Evolutionary conservation across 2,113 vertebrate genomes (phyloP).

Genomic region (Amphilophus citrinellus): DNA sequence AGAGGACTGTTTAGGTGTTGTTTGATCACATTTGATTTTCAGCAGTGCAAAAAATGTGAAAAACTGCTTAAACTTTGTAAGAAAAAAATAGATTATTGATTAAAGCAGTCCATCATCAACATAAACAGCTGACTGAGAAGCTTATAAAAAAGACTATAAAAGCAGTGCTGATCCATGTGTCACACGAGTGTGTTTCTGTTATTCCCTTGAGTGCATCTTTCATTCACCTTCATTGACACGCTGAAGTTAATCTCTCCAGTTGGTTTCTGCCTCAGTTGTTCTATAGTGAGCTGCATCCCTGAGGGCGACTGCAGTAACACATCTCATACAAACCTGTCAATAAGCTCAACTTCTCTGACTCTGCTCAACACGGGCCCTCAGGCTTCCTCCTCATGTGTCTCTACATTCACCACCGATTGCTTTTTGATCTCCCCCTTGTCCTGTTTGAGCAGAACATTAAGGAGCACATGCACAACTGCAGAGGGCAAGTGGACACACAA

Average conservation of each 20-base stretch:
- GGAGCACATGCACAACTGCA: conserved; percentile 50
- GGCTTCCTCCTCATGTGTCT: conserved; percentile 42
- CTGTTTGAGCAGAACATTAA: conserved; percentile 55
- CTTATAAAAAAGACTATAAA: not conserved
- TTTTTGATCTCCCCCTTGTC: conserved; percentile 67
- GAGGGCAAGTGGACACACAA: conserved; percentile 42
- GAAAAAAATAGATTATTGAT: too few relatives aligned
- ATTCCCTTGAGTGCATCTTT: not conserved
- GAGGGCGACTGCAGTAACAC: conserved; percentile 48
- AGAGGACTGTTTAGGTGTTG: not conserved
- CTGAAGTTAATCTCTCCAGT: conserved; percentile 24
- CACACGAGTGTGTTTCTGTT: not conserved
- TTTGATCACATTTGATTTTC: not conserved
- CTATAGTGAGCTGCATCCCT: conserved; percentile 37
- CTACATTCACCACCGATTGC: conserved; percentile 64
- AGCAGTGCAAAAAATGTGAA: fast-evolving
- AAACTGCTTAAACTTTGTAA: not conserved
- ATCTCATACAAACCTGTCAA: conserved; percentile 68
- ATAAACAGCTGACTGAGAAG: not conserved
- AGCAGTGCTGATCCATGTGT: not conserved
- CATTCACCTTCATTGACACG: not conserved
- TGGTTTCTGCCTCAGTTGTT: conserved; percentile 49
- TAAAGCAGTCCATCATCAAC: too few relatives aligned
- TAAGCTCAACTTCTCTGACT: conserved; percentile 55
- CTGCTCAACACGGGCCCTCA: conserved; percentile 48